Conservation (phyloP, 2,113 vertebrate genomes). For the Equus quagga region DNA sequence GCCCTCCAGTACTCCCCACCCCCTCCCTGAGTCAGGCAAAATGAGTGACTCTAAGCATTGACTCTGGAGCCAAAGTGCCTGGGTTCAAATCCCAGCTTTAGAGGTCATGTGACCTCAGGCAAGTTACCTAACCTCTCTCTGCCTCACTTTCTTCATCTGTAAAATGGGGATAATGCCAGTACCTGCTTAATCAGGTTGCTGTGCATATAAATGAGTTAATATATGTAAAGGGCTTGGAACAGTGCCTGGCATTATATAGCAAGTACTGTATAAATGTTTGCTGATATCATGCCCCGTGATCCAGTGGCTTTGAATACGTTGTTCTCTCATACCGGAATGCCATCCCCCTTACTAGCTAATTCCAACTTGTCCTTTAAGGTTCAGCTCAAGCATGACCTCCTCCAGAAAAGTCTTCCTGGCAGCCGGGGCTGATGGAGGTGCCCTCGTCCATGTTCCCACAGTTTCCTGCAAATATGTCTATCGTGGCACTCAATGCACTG, state of each 20-base stretch:
- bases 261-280: neutral
- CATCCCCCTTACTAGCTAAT: neutral
- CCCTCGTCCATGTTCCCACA: neutral
- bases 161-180: neutral
- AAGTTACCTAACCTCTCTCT: neutral
- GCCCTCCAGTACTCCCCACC: neutral
- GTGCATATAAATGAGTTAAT: neutral
- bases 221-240: too few species aligned
- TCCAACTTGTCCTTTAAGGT: neutral
- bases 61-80: neutral
- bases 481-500: rapidly evolving
- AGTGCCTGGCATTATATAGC: neutral
- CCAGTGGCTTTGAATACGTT: neutral
- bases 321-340: neutral
- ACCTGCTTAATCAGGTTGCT: neutral
- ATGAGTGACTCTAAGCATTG: neutral
- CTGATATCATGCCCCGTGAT: neutral
- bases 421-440: neutral
- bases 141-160: neutral
- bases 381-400: neutral
- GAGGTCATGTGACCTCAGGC: neutral
- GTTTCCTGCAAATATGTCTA: neutral
- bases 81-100: neutral
- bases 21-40: neutral
- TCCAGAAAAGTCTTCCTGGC: neutral